Evolutionary conservation across 2,113 vertebrate genomes (phyloP), one percentile per base, ranked within the genome.

Genomic region (Chauna torquata): DNA sequence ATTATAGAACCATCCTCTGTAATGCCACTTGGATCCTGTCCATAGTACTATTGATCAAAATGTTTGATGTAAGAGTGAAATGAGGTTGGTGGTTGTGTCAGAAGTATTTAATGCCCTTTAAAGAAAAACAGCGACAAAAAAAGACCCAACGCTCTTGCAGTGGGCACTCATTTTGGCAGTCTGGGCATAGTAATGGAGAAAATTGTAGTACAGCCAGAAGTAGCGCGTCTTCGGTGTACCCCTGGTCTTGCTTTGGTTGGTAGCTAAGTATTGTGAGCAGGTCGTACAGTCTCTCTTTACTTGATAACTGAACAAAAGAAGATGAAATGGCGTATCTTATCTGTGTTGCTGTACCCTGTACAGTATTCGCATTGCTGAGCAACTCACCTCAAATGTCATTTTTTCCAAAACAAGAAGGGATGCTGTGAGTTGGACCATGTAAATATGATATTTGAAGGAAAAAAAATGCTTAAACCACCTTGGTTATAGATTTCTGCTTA

Each of bases 271-370:
- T 36, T 70, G 64, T 50, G 85, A 36, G 49, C 64, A 20, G 75
- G 32, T 52, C 61, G 34, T 36, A 3, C 9, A 16, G 38, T 50
- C 42, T 87, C 3, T 27, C 15, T 68, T 57, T 24, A 3, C 27
- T 61, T 4, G 34, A 0, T 2, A 47, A 52, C 58, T 70, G 58
- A 44, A 69, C 4, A 38, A n/a, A 88, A 11, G 47, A 15, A 57
- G 61, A 11, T 76, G 32, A 40, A 65, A 36, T 25, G 16, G 32
- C 27, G 3, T 25, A 7, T 1, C 19, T 80, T 71, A 40, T 25
- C n/a, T 61, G 28, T 55, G 32, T 57, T 24, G 2, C 0, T 6
- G 18, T 30, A 20, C 0, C 1, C 30, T 75, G 38, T 24, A 5
- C 19, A 20, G 19, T 10, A 28, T 23, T 50, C 28, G 34, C 32